These are phyloP conservation scores for Phthorimaea operculella DNA, from an alignment of 1,140 invertebrate species.

Conservation along the genomic window DNA sequence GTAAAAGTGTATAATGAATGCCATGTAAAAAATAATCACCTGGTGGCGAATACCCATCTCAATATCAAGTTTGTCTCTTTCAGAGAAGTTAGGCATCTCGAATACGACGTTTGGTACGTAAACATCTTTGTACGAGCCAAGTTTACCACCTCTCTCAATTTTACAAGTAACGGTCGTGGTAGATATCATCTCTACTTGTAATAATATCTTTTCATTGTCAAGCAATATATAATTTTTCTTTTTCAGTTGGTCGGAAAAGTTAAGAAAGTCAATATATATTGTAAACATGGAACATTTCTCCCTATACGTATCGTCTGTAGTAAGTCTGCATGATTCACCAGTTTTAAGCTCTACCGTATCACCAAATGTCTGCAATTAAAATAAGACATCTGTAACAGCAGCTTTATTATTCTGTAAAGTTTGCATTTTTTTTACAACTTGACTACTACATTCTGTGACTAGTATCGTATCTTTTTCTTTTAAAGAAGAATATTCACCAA, in stretches of 20 bases:
- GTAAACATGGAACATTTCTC: conserved; percentile 77
- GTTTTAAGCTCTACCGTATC: conserved; percentile 69
- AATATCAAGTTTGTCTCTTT: conserved; percentile 81
- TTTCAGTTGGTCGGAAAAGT: conserved; percentile 80
- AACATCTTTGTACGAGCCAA: conserved; percentile 68
- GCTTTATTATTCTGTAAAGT: no score
- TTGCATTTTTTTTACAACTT: no score
- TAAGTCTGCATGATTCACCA: conserved; percentile 76
- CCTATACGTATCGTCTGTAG: conserved; percentile 77
- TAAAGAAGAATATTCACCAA: no score
- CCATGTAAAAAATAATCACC: conserved; percentile 45
- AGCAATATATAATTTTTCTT: conserved; percentile 76
- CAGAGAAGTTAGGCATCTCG: conserved; percentile 82
- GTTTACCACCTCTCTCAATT: conserved; percentile 62
- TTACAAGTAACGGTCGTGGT: conserved; percentile 66
- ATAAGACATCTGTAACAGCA: no score
- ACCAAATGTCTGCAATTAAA: conserved; percentile 54
- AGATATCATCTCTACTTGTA: conserved; percentile 77
- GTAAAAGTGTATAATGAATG: background rate
- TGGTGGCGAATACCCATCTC: conserved; percentile 79
- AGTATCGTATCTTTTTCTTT: no score
- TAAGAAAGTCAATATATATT: conserved; percentile 84
- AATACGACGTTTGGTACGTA: conserved; percentile 82
- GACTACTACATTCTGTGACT: no score
- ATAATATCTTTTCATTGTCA: conserved; percentile 82